Percentiles rank a stretch among this genome's conserved stretches.
phyloP scores from a whole-genome alignment of 1,140 invertebrate genomes.

The Musca vetustissima region DNA sequence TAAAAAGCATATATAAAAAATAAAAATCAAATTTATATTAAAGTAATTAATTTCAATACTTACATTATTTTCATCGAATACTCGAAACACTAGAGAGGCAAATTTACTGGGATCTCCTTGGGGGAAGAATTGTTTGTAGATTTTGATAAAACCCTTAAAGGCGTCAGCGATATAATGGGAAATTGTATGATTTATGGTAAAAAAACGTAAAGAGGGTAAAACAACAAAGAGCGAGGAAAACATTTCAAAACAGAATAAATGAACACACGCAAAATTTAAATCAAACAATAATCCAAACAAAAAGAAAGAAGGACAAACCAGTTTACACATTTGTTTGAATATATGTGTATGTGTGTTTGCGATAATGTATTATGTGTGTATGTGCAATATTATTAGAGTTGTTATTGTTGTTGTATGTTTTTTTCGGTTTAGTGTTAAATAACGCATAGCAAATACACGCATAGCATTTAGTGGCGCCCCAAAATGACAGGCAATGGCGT shows the following conservation, averaged over 20 bases:
- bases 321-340: neutral
- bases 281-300: neutral
- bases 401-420: too few species aligned
- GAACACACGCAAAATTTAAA: constrained; percentile 20
- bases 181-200: too few species aligned
- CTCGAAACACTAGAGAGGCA: constrained; percentile 93
- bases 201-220: too few species aligned
- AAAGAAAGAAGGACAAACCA: neutral
- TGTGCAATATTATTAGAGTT: neutral
- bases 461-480: constrained; percentile 16
- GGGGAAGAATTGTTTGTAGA: constrained; percentile 98
- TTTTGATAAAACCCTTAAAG: constrained; percentile 94
- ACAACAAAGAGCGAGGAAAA: constrained; percentile 33
- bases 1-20: too few species aligned
- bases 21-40: too few species aligned
- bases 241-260: neutral
- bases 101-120: constrained; percentile 98
- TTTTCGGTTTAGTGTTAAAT: too few species aligned
- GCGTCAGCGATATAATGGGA: neutral
- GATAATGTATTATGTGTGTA: neutral
- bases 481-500: constrained; percentile 18
- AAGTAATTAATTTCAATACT: too few species aligned
- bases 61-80: constrained; percentile 98
- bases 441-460: neutral
- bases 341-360: neutral